Evolutionary conservation across 2,888 invertebrate species (phyloP).

Genomic region (Acanthopleura granulata): DNA sequence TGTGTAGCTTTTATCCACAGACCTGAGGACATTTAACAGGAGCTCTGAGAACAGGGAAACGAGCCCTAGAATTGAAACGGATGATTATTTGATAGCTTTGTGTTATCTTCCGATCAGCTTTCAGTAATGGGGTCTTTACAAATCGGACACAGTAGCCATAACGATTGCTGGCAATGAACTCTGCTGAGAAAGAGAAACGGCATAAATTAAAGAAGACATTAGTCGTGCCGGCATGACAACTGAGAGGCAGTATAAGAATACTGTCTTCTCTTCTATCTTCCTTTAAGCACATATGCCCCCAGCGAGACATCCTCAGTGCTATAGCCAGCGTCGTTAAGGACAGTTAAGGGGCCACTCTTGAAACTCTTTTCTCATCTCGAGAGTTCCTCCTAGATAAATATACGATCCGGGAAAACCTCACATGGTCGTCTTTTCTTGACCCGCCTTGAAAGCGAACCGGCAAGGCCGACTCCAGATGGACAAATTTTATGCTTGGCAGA

Average conservation of each 20-base stretch:
- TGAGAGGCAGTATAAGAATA: constrained; percentile 2
- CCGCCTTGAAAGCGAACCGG: background rate
- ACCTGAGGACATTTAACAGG: background rate
- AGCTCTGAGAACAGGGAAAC: background rate
- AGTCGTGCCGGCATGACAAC: background rate
- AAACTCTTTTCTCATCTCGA: constrained; percentile 2
- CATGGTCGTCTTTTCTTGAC: background rate
- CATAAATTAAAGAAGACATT: constrained; percentile 7
- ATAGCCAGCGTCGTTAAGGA: background rate
- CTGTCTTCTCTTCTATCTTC: background rate
- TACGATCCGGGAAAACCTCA: background rate
- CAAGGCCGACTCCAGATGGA: constrained; percentile 6
- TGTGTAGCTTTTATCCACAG: background rate
- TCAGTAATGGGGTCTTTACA: background rate
- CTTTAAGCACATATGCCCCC: constrained; percentile 7
- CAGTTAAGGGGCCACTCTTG: background rate
- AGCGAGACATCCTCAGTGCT: background rate
- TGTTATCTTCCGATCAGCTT: background rate
- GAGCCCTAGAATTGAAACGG: background rate
- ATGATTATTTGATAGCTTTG: constrained; percentile 7
- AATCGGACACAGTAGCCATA: background rate
- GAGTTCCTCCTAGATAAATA: background rate
- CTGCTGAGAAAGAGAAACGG: background rate
- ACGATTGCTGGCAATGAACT: too few species aligned
- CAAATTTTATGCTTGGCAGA: constrained; percentile 6